A percentile compares a stretch with the other conserved stretches of the same genome.
phyloP scores from a whole-genome alignment of 2,113 vertebrate species.

The Muntiacus reevesi region DNA sequence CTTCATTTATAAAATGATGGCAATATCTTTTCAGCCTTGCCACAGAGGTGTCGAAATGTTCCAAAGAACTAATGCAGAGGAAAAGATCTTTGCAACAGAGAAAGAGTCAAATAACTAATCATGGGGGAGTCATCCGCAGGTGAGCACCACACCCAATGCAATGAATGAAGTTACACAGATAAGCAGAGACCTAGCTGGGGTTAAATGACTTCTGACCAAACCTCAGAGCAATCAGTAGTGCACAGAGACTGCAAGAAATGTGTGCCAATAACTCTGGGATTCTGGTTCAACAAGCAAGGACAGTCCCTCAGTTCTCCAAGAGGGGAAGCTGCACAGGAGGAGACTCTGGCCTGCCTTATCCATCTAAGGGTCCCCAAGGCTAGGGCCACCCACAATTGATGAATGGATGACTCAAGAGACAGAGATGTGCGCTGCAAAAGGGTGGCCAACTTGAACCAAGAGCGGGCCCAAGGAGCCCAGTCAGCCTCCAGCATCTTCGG shows the following conservation, averaged over 20 bases:
- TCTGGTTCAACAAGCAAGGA: not conserved
- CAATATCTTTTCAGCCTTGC: not conserved
- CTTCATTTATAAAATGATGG: not conserved
- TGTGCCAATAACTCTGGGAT: not conserved
- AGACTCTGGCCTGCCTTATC: not conserved
- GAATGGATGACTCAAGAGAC: not conserved
- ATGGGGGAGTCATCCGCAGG: fast-evolving
- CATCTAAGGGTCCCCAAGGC: not conserved
- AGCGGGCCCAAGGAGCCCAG: not conserved
- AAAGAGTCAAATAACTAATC: not conserved
- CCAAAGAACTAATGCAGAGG: not conserved
- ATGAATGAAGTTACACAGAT: not conserved
- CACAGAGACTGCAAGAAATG: not conserved
- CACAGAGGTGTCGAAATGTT: not conserved
- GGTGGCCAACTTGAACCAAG: not conserved
- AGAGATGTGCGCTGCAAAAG: not conserved
- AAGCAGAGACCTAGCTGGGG: not conserved
- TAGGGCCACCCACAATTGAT: not conserved
- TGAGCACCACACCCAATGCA: not conserved
- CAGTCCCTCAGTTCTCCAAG: not conserved
- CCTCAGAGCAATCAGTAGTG: not conserved
- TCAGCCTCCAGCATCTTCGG: not conserved
- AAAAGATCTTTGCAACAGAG: not conserved
- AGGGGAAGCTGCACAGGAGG: not conserved
- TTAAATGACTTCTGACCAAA: not conserved